Percentiles rank a stretch among this genome's conserved stretches.
Evolutionary conservation across 2,113 vertebrate genomes (phyloP).

Genomic region (Myotis davidii): DNA sequence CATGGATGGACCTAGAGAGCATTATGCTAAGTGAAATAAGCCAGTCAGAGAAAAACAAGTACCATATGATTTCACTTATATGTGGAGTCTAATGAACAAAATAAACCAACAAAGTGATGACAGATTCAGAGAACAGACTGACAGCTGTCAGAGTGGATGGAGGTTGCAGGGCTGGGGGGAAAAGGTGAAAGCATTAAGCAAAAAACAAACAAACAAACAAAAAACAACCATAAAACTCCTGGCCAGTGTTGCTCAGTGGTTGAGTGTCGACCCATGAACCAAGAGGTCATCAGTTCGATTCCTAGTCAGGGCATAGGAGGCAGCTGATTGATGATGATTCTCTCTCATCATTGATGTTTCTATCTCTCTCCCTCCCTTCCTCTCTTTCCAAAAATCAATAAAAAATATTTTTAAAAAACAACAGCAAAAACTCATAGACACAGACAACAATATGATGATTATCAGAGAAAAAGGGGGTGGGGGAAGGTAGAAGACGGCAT

Average conservation of each 20-base stretch:
- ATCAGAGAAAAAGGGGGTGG: background rate
- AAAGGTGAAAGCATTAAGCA: background rate
- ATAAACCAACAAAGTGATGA: background rate
- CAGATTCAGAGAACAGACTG: background rate
- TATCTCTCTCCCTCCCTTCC: too few relatives aligned
- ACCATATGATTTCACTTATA: background rate
- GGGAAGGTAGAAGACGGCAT: background rate
- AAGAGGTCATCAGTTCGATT: too few relatives aligned
- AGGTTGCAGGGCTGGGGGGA: background rate
- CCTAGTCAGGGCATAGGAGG: too few relatives aligned
- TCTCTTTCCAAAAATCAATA: too few relatives aligned
- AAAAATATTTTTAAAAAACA: background rate
- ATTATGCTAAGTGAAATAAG: background rate
- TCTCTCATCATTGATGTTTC: too few relatives aligned
- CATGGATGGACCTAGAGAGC: background rate
- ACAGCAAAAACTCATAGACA: background rate
- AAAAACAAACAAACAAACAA: background rate
- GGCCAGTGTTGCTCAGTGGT: too few relatives aligned
- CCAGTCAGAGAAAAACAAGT: background rate
- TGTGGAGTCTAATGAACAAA: background rate
- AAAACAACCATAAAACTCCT: too few relatives aligned
- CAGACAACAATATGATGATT: background rate
- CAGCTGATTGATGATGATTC: too few relatives aligned
- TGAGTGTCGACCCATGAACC: too few relatives aligned
- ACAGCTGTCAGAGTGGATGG: background rate